Evolutionary conservation across 23 tunicate genomes (phyloP).

Genomic region (Ciona savignyi): DNA sequence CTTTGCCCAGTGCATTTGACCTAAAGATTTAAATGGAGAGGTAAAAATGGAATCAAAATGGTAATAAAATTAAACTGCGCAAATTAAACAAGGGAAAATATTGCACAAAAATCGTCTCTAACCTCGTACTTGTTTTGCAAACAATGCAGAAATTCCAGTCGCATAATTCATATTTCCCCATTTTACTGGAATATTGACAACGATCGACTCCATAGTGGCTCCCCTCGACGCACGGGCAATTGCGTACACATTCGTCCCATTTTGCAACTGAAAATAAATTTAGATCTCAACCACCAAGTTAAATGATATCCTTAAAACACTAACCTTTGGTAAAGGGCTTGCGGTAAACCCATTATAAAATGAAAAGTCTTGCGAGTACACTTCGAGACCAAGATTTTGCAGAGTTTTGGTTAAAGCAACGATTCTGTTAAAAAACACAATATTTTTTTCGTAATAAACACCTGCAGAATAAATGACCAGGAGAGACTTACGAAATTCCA

Average conservation of each 20-base stretch:
- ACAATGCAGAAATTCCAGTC: slow-evolving; percentile 30
- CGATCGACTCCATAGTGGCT: slow-evolving; percentile 61
- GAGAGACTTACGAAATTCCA: too few species aligned
- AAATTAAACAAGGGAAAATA: background rate
- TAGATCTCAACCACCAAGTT: too few species aligned
- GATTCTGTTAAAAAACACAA: too few species aligned
- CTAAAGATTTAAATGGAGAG: slow-evolving; percentile 13
- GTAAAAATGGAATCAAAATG: background rate
- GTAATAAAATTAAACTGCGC: background rate
- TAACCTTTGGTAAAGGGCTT: too few species aligned
- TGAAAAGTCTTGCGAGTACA: slow-evolving; percentile 37
- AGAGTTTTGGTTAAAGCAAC: too few species aligned
- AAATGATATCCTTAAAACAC: too few species aligned
- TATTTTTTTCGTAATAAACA: too few species aligned
- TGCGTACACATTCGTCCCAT: slow-evolving; percentile 79
- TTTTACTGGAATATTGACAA: slow-evolving; percentile 57
- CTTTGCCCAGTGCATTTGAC: slow-evolving; percentile 74
- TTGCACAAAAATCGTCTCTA: background rate
- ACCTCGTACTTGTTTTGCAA: slow-evolving; percentile 49
- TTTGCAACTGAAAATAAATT: slow-evolving; percentile 9
- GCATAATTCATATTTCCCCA: slow-evolving; percentile 36
- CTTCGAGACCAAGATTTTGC: slow-evolving; percentile 37
- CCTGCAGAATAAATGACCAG: too few species aligned
- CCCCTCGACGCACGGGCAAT: slow-evolving; percentile 49
- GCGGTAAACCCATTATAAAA: slow-evolving; percentile 26